phyloP scores from a whole-genome alignment of 1,140 invertebrate species.

The Potamilus streckersoni region DNA sequence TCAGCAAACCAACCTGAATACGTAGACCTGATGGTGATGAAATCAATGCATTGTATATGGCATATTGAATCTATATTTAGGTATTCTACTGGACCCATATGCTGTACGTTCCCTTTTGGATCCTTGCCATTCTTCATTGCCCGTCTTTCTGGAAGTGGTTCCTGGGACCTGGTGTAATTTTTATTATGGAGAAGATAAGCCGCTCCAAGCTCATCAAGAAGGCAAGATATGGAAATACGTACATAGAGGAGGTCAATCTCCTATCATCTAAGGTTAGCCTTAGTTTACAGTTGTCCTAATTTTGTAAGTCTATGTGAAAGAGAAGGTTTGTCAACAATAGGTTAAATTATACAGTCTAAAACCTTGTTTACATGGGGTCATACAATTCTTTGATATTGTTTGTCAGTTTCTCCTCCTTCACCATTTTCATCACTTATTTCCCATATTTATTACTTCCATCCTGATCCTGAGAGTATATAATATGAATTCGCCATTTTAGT shows the following conservation, averaged over 20 bases:
- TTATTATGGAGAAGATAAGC: conserved; percentile 80
- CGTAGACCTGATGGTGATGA: no score
- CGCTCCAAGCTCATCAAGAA: conserved; percentile 36
- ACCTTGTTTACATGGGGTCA: no score
- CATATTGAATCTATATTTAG: conserved; percentile 67
- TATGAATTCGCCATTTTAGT: no score
- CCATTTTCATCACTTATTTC: no score
- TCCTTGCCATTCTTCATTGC: conserved; percentile 86
- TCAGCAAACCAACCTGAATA: no score
- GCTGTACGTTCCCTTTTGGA: conserved; percentile 90
- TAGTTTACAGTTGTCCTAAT: neutral
- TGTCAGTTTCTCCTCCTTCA: no score
- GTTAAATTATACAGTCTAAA: no score
- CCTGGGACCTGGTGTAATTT: conserved; percentile 83
- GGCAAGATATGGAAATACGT: conserved; percentile 36
- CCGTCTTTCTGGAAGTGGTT: conserved; percentile 98
- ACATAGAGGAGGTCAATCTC: conserved; percentile 41
- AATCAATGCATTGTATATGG: no score
- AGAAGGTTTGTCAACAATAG: no score
- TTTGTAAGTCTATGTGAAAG: neutral
- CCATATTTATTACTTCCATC: no score
- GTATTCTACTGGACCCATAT: conserved; percentile 96
- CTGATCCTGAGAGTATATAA: no score
- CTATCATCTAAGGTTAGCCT: conserved; percentile 45
- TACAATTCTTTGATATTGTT: no score